Evolutionary conservation across 1,140 invertebrate genomes (phyloP), one percentile per base, ranked within the genome.

Genomic region (Pseudomyrmex dendroicus): DNA sequence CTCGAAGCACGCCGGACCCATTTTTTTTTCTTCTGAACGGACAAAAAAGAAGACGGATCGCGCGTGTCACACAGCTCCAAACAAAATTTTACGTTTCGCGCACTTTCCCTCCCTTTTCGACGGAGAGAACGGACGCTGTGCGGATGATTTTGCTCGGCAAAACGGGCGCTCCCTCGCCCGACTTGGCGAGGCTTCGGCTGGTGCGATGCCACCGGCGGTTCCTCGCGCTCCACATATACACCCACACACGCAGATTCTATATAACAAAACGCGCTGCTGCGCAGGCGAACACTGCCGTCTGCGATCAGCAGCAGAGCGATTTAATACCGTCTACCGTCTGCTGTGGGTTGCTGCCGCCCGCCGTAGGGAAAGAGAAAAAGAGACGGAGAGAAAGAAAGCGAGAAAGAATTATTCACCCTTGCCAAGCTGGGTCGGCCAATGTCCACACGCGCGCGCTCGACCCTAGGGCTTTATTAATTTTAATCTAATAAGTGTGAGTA

Each of bases 1-100:
- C 89, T 95, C 95, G 62, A 94, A 91, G 73, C 92, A 95, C 64
- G 93, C 93, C 13, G 94, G 92, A 85, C 92, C 90, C 94, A 94
- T 95, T 61, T 89, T 90, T 35, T 35, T 35, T 35, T 35, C 35
- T 35, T 35, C 5, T 62, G 54, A 25, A 25, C 68, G 17, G 15
- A 10, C 46, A 22, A 22, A 20, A 20, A 17, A 56, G 12, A 77
- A 8, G 70, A 50, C 77, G 44, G 82, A 74, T 57, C 12, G 4
- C n/a, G 17, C 10, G 62, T 73, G 25, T 25, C 25, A 25, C 1
- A 20, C 44, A 8, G n/a, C 5, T 12, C n/a, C 4, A 48, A 22
- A 61, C n/a, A 7, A 50, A 17, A 44, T 73, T 46, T 59, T 7
- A 2, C 54, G 54, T 20, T n/a, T 15, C n/a, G 17, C 13, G 2